Evolutionary conservation across 2,113 vertebrate species (phyloP), one percentile per base, ranked within the genome.

Genomic region (Thymallus thymallus): DNA sequence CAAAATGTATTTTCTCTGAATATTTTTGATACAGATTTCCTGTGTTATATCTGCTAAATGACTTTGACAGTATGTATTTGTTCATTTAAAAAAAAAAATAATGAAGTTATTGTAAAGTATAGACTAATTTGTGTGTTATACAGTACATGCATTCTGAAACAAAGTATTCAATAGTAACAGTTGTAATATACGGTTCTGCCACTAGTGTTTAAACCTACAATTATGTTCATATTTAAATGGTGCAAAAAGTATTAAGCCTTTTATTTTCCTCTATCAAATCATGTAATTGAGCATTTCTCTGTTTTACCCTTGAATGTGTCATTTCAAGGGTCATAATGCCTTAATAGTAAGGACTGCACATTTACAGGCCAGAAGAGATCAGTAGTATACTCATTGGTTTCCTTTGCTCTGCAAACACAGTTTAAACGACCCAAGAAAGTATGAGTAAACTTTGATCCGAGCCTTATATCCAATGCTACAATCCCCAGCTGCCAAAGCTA

Each of bases 401-500:
- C 45, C 68, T 56, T 65, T 41, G 26, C 60, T 20, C 61, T 51
- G 41, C 18, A 76, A 72, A 76, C 16, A 60, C 30, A 63, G 22
- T 41, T 45, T 29, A 63, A 30, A 45, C 60, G 62, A 64, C 67
- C 29, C 46, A 74, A 78, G 51, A 46, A 68, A 68, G 77, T 58
- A 76, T 48, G 14, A 69, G 35, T 32, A 56, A 61, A 29, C 29
- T 41, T 55, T 35, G 56, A 68, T 58, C 56, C n/a, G 26, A 23
- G 22, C 71, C 62, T 67, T 69, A 67, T 55, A 58, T 63, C 26
- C 16, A 26, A 51, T 61, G 24, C 29, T 51, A 62, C 35, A 68
- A 75, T 5, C 10, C 62, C 64, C 69, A 60, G 68, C 70, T 66
- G 75, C 71, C 71, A 71, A 81, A 77, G 75, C 35, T 61, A 63